Conservation (phyloP, 2,113 vertebrate species). For the Bufo bufo region DNA sequence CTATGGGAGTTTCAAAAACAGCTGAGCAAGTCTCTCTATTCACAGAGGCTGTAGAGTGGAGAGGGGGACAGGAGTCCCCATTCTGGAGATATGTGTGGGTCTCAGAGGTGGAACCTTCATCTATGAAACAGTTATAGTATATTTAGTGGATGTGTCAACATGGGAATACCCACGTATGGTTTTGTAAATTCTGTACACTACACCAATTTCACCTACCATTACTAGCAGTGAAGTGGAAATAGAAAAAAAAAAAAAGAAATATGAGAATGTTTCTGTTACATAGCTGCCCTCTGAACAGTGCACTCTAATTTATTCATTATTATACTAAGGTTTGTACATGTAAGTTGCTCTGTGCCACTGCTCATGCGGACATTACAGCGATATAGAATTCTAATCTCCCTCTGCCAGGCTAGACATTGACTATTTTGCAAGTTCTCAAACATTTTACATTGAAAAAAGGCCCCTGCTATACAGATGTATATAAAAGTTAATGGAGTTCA, state of each 20-base stretch:
- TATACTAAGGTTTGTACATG: background rate
- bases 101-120: too few species aligned
- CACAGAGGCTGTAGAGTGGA: too few species aligned
- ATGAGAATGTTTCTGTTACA: background rate
- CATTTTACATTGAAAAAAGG: slow-evolving; percentile 4
- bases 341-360: background rate
- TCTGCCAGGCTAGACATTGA: background rate
- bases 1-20: too few species aligned
- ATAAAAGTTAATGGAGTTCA: slow-evolving; percentile 37
- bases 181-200: too few species aligned
- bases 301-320: background rate
- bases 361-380: background rate
- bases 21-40: too few species aligned
- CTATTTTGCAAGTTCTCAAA: background rate
- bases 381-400: background rate
- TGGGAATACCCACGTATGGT: too few species aligned
- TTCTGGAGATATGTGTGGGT: too few species aligned
- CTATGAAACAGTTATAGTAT: too few species aligned
- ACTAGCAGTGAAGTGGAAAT: background rate
- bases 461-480: background rate
- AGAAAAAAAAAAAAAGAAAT: background rate
- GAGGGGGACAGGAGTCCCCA: too few species aligned
- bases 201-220: too few species aligned
- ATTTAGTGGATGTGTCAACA: too few species aligned
- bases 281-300: background rate